Evolutionary conservation across 2,113 vertebrate species (phyloP), one percentile per base, ranked within the genome.

Genomic region (Atherinomorus stipes): DNA sequence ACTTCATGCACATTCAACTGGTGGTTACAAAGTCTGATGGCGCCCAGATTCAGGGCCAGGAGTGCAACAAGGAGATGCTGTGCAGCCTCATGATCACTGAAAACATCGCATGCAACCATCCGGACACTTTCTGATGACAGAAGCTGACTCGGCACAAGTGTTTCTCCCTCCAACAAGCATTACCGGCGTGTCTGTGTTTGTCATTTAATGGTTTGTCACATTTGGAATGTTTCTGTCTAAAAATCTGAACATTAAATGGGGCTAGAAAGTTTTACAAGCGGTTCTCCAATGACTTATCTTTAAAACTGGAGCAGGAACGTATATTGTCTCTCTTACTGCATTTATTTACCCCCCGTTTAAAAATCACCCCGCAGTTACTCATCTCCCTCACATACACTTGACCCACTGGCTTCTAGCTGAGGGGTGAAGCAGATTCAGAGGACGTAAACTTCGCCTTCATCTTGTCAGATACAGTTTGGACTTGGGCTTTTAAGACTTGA

Each of bases 1-100:
- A 73, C 66, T 74, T 89, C 89, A 91, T 92, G 91, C 90, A 88
- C 60, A 64, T 68, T 72, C 21, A 19, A 56, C 51, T 42, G 56
- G 40, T 40, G 51, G 47, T 57, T 79, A 58, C 31, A 83, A 26
- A 58, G 37, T 60, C 51, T 21, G 64, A 22, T n/a, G 25, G 2
- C 18, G 60, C 40, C 13, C 44, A 0, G 40, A 45, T 40, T 45
- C 38, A 31, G 25, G 49, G 51, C 53, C 40, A 31, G 42, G 68
- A 57, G 64, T 23, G 49, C 53, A 21, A 71, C 2, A 21, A 58
- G 50, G 28, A 57, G 26, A 72, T 53, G 76, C 19, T 1, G 45
- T 31, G 47, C 49, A 70, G 70, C n/a, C 64, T 56, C 42, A 72
- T 26, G 26, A 54, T 64, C 52, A 54, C 37, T 34, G 54, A 11